Evolutionary conservation across 2,113 vertebrate genomes (phyloP).

Genomic region (Ceuthmochares aereus): DNA sequence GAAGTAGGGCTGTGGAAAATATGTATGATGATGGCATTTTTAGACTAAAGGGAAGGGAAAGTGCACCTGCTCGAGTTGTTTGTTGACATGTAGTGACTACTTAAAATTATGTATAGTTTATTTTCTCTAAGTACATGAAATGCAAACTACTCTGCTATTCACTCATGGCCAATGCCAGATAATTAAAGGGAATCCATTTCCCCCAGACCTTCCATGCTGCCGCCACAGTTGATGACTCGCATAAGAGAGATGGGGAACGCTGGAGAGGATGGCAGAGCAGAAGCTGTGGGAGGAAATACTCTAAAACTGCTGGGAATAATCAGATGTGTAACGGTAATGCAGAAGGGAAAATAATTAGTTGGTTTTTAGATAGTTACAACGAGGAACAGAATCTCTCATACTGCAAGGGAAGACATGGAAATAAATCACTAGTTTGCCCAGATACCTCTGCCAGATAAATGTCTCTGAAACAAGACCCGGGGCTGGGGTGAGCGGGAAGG

Average conservation of each 20-base stretch:
- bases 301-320: conserved; percentile 31
- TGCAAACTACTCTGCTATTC: neutral
- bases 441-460: neutral
- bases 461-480: neutral
- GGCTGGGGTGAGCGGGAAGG: neutral
- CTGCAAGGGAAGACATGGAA: neutral
- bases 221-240: neutral
- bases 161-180: neutral
- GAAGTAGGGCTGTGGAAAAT: neutral
- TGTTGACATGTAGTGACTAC: neutral
- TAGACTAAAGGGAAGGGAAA: neutral
- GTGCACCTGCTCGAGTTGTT: neutral
- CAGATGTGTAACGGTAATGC: neutral
- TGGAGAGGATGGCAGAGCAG: conserved; percentile 16
- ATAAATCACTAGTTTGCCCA: neutral
- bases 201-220: neutral
- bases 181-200: conserved; percentile 1
- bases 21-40: neutral
- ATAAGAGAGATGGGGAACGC: neutral
- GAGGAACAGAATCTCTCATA: neutral
- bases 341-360: neutral
- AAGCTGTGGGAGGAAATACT: conserved; percentile 16
- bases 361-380: neutral
- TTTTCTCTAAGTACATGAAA: neutral
- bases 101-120: neutral